Conservation (phyloP, 2,888 invertebrate genomes). For the Platycheirus rosarum region DNA sequence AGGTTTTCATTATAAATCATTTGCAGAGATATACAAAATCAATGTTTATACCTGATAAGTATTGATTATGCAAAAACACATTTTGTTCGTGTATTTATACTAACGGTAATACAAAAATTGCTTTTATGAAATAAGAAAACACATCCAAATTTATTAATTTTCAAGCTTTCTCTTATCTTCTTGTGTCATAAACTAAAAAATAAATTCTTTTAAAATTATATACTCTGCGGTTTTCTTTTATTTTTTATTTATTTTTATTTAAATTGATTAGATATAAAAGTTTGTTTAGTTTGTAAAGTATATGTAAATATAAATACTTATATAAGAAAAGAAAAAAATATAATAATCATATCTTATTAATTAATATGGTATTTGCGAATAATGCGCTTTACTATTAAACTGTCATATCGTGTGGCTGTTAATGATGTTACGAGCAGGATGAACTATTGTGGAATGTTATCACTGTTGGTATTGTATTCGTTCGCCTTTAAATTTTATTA, state of each 20-base stretch:
- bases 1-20: conserved; percentile 58
- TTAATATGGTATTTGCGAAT: conserved; percentile 59
- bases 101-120: conserved; percentile 50
- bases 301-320: conserved; percentile 72
- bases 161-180: no score
- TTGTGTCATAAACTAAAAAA: conserved; percentile 27
- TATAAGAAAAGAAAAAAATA: conserved; percentile 45
- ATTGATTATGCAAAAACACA: conserved; percentile 61
- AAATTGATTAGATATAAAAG: conserved; percentile 61
- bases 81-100: conserved; percentile 52
- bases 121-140: conserved; percentile 61
- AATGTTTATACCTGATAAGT: conserved; percentile 43
- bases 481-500: conserved; percentile 10
- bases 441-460: conserved; percentile 64
- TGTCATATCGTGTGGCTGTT: conserved; percentile 50
- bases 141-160: not conserved
- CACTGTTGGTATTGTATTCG: conserved; percentile 47
- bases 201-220: conserved; percentile 18
- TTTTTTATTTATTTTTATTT: conserved; percentile 15
- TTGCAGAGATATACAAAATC: conserved; percentile 62
- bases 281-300: conserved; percentile 51
- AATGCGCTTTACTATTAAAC: conserved; percentile 58
- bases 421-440: conserved; percentile 46
- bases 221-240: conserved; percentile 22
- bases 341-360: conserved; percentile 55